Evolutionary conservation across 2,888 invertebrate species (phyloP).

Genomic region (Stratiomys singularior): DNA sequence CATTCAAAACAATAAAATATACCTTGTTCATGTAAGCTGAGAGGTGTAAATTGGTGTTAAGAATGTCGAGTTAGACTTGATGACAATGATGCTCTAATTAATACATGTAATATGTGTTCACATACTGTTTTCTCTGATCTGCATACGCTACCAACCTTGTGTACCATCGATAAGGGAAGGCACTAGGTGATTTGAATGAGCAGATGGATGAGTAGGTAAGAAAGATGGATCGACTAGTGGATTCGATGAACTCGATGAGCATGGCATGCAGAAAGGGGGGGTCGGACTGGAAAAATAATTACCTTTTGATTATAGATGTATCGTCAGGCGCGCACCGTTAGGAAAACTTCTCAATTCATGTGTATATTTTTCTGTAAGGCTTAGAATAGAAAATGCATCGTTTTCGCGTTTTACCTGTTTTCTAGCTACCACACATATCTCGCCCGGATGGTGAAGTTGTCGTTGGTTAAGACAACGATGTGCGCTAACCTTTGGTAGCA

Average conservation of each 20-base stretch:
- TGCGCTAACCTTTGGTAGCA: constrained; percentile 1
- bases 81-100: constrained; percentile 36
- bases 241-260: background rate
- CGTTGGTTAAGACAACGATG: background rate
- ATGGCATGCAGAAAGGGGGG: background rate
- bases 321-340: constrained; percentile 31
- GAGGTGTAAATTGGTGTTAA: constrained; percentile 24
- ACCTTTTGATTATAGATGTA: constrained; percentile 38
- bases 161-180: too few species aligned
- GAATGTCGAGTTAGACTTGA: background rate
- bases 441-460: too few species aligned
- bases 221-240: background rate
- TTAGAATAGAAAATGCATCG: background rate
- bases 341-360: constrained; percentile 11
- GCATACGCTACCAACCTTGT: background rate
- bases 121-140: background rate
- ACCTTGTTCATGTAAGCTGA: too few species aligned
- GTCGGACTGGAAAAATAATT: constrained; percentile 18
- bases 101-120: constrained; percentile 11
- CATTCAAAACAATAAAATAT: background rate
- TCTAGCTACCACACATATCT: background rate
- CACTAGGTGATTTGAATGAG: background rate
- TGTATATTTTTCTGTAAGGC: background rate
- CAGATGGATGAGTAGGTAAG: background rate
- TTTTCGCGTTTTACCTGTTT: background rate